Conservation (phyloP, 2,888 invertebrate species). For the Nesidiocoris tenuis region DNA sequence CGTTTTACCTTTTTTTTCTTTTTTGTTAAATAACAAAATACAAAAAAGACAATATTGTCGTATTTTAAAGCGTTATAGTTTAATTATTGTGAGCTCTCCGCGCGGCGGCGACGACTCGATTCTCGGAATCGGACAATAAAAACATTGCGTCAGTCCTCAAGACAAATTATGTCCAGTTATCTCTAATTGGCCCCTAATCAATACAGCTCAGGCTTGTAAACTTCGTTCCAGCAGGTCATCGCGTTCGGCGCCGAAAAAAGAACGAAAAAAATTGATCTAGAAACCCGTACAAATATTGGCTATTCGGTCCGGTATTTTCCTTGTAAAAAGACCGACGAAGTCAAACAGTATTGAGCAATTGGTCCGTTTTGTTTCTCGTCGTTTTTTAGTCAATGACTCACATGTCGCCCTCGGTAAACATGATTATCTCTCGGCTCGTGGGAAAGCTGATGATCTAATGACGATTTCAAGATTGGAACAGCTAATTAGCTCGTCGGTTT, state of each 20-base stretch:
- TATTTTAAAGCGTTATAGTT: too few relatives aligned
- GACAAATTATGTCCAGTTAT: not conserved
- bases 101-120: too few relatives aligned
- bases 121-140: not conserved
- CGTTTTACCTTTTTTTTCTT: too few relatives aligned
- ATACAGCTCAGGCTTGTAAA: not conserved
- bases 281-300: not conserved
- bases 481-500: too few relatives aligned
- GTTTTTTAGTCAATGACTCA: constrained; percentile 28
- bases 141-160: not conserved
- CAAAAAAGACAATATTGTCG: too few relatives aligned
- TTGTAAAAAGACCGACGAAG: constrained; percentile 7
- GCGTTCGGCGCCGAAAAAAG: not conserved
- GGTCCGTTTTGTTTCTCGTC: constrained; percentile 6
- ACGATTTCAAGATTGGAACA: not conserved
- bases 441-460: constrained; percentile 27
- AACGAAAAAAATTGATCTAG: not conserved
- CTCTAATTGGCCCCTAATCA: not conserved
- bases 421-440: constrained; percentile 1
- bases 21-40: too few relatives aligned
- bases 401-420: constrained; percentile 20
- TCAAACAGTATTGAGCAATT: constrained; percentile 19
- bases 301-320: not conserved
- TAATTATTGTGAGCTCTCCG: too few relatives aligned
- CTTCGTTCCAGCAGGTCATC: not conserved